A percentile compares a stretch with the other conserved stretches of the same genome.
phyloP scores from a whole-genome alignment of 2,113 vertebrate species.

The Brachyhypopomus occidentalis region DNA sequence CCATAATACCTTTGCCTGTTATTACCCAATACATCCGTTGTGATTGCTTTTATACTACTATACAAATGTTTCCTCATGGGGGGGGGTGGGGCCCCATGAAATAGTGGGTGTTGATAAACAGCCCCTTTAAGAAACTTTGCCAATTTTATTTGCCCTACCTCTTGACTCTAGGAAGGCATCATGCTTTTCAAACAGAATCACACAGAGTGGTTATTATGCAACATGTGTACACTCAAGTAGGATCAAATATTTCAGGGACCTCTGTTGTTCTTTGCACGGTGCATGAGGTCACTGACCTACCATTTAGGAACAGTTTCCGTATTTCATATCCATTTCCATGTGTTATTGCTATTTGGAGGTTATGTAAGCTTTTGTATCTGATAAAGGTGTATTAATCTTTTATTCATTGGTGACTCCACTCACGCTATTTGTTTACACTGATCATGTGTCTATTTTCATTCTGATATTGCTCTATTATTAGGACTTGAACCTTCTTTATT shows the following conservation, averaged over 20 bases:
- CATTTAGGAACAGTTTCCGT: conserved; percentile 17
- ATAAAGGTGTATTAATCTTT: conserved; percentile 10
- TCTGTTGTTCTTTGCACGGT: not conserved
- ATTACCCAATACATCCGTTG: not conserved
- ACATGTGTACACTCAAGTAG: conserved; percentile 45
- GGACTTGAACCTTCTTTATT: too few relatives aligned
- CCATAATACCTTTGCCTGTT: not conserved
- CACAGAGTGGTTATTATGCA: conserved; percentile 15
- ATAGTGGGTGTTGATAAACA: not conserved
- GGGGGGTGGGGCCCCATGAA: not conserved
- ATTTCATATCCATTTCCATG: not conserved
- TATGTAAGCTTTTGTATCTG: conserved; percentile 9
- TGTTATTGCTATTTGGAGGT: conserved; percentile 26
- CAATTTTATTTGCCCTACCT: conserved; percentile 27
- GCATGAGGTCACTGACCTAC: conserved; percentile 23
- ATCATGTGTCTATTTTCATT: not conserved
- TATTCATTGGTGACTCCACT: conserved; percentile 5
- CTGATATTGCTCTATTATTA: too few relatives aligned
- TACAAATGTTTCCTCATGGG: not conserved
- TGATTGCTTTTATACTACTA: not conserved
- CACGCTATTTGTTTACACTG: not conserved
- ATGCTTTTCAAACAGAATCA: conserved; percentile 20
- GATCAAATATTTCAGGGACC: conserved; percentile 10
- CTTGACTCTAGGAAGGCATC: conserved; percentile 25
- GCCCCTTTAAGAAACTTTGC: not conserved